These are phyloP conservation scores for Lacanobia wlatinum DNA, from an alignment of 2,888 invertebrate genomes.

Conservation along the genomic window DNA sequence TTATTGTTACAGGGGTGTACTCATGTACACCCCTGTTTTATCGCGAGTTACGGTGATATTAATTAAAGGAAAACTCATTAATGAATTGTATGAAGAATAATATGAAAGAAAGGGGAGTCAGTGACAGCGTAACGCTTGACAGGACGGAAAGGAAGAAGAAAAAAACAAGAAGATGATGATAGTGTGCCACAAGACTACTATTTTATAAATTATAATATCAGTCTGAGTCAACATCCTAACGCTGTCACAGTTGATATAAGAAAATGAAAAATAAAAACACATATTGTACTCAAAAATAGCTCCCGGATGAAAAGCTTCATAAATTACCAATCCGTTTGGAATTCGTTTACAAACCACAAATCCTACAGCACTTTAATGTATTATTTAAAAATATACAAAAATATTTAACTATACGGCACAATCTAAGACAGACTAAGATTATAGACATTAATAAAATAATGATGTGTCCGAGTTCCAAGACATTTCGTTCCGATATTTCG, in stretches of 20 bases:
- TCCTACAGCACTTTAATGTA: slow-evolving; percentile 21
- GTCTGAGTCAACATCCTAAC: background rate
- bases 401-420: slow-evolving; percentile 25
- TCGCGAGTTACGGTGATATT: background rate
- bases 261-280: slow-evolving; percentile 23
- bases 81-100: background rate
- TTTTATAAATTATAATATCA: background rate
- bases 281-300: slow-evolving; percentile 16
- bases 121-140: background rate
- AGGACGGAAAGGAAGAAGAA: background rate
- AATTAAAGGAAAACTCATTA: background rate
- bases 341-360: slow-evolving; percentile 45
- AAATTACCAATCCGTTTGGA: slow-evolving; percentile 41
- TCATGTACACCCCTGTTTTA: no score
- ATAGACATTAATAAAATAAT: slow-evolving; percentile 37
- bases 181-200: background rate
- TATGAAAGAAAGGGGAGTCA: background rate
- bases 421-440: slow-evolving; percentile 20
- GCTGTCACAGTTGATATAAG: background rate
- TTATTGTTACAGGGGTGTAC: no score
- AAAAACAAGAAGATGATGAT: background rate
- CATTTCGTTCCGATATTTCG: background rate
- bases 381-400: slow-evolving; percentile 23
- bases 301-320: slow-evolving; percentile 21
- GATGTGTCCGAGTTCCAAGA: slow-evolving; percentile 5